Conservation (phyloP, 1,140 invertebrate species). For the Trichogramma pretiosum region DNA sequence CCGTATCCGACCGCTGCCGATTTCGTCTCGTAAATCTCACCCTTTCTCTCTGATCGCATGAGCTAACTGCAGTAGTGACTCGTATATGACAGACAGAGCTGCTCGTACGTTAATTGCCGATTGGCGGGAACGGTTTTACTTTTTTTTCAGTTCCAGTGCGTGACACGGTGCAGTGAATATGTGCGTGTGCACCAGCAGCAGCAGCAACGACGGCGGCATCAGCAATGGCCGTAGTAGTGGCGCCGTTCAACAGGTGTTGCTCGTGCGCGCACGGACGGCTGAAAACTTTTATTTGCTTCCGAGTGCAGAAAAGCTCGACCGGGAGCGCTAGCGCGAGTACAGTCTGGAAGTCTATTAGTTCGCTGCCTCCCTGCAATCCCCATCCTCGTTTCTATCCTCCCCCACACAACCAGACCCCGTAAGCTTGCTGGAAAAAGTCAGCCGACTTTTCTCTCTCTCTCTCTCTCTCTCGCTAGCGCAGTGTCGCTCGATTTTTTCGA, state of each 20-base stretch:
- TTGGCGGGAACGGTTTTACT: conserved; percentile 19
- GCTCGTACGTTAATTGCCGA: conserved; percentile 42
- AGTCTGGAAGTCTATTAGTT: conserved; percentile 39
- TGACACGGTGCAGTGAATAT: too few species aligned
- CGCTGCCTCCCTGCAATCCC: too few species aligned
- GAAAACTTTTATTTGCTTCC: conserved; percentile 43
- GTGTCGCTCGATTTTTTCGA: conserved; percentile 37
- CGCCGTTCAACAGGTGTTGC: conserved; percentile 44
- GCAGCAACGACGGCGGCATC: conserved; percentile 2
- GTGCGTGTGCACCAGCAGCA: too few species aligned
- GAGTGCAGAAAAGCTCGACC: conserved; percentile 7
- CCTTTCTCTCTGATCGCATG: too few species aligned
- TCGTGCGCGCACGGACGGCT: conserved; percentile 26
- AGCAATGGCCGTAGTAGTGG: neutral
- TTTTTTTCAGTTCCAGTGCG: conserved; percentile 24
- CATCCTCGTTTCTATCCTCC: too few species aligned
- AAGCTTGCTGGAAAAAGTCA: neutral
- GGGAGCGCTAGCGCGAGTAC: conserved; percentile 11
- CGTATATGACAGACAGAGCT: conserved; percentile 36
- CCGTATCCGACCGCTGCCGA: too few species aligned
- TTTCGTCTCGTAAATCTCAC: conserved; percentile 31
- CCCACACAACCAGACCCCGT: too few species aligned
- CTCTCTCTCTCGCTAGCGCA: conserved; percentile 26
- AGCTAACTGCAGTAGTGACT: too few species aligned
- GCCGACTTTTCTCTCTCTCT: conserved; percentile 11